phyloP scores from a whole-genome alignment of 2,888 invertebrate species.

The Brachypterus glaber region DNA sequence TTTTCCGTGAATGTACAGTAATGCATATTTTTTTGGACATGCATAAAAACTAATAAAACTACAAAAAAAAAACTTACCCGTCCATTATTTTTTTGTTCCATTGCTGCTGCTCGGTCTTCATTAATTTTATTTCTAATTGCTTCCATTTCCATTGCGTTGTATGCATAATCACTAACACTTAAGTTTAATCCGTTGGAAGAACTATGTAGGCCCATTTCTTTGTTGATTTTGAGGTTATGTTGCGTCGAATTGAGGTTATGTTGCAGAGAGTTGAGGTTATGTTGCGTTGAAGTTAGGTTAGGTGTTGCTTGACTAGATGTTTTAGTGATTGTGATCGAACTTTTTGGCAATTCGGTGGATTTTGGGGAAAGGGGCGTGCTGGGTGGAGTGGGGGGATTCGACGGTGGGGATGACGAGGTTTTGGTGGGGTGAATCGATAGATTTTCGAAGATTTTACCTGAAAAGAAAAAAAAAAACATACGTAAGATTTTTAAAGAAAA shows the following conservation, averaged over 20 bases:
- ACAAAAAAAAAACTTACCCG: slow-evolving; percentile 27
- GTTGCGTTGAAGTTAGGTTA: too few relatives aligned
- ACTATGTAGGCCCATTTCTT: slow-evolving; percentile 5
- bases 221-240: slow-evolving; percentile 1
- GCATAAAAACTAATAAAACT: too few relatives aligned
- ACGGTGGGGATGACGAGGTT: slow-evolving; percentile 31
- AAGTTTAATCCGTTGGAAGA: slow-evolving; percentile 7
- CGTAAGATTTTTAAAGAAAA: slow-evolving; percentile 14
- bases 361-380: slow-evolving; percentile 42
- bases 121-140: slow-evolving; percentile 22
- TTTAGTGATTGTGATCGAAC: slow-evolving; percentile 25
- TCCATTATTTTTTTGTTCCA: slow-evolving; percentile 19
- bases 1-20: too few relatives aligned
- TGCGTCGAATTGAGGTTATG: slow-evolving; percentile 9
- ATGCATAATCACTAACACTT: slow-evolving; percentile 19
- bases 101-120: slow-evolving; percentile 20
- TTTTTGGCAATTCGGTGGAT: slow-evolving; percentile 21
- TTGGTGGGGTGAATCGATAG: slow-evolving; percentile 32
- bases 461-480: slow-evolving; percentile 26
- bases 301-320: slow-evolving; percentile 36
- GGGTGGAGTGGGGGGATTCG: slow-evolving; percentile 46
- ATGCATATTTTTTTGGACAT: too few relatives aligned
- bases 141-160: slow-evolving; percentile 21
- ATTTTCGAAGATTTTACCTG: slow-evolving; percentile 45
- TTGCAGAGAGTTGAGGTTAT: slow-evolving; percentile 23